Evolutionary conservation across 2,888 invertebrate species (phyloP).

Genomic region (Subacronicta megacephala): DNA sequence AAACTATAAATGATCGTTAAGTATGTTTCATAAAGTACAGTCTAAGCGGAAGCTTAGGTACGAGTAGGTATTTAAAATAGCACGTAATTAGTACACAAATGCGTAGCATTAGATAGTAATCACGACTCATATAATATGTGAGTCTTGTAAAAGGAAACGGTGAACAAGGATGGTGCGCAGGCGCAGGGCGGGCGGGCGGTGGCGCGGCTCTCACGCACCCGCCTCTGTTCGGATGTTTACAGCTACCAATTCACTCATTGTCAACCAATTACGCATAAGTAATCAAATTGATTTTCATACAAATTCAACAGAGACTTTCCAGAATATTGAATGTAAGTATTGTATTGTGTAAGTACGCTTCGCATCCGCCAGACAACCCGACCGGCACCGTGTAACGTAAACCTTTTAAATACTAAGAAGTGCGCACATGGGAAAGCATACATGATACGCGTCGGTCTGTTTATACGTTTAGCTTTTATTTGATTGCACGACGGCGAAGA

Average conservation of each 20-base stretch:
- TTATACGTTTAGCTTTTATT: too few relatives aligned
- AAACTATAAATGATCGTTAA: neutral
- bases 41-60: neutral
- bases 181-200: too few relatives aligned
- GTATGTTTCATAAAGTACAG: neutral
- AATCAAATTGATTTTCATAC: too few relatives aligned
- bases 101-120: constrained; percentile 23
- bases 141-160: too few relatives aligned
- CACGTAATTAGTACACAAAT: constrained; percentile 6
- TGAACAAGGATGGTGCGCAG: constrained; percentile 18
- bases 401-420: neutral
- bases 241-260: too few relatives aligned
- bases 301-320: neutral
- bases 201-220: too few relatives aligned
- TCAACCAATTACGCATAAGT: too few relatives aligned
- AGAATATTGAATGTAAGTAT: neutral
- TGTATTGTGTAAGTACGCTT: neutral
- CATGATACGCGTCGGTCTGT: too few relatives aligned
- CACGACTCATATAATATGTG: constrained; percentile 7
- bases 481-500: too few relatives aligned
- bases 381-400: neutral
- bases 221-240: too few relatives aligned
- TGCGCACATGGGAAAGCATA: neutral
- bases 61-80: neutral
- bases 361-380: neutral